Conservation (phyloP, 2,888 invertebrate species). For the Diabrotica balteata region DNA sequence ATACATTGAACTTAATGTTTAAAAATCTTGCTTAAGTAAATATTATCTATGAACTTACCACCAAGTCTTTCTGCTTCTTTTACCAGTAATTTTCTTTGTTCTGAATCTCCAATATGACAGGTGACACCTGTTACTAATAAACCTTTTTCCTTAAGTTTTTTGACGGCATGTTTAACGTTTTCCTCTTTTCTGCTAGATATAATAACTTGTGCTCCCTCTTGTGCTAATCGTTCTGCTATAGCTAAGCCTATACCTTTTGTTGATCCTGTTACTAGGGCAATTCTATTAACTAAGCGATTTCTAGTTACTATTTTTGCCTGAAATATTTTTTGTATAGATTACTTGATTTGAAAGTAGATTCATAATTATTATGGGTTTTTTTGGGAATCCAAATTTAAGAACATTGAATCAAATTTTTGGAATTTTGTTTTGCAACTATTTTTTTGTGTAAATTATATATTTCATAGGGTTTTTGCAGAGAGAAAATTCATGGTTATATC, state of each 20-base stretch:
- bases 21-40: too few species aligned
- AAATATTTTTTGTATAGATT: too few species aligned
- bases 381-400: too few species aligned
- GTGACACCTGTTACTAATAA: slow-evolving; percentile 67
- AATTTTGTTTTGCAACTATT: too few species aligned
- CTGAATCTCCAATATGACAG: slow-evolving; percentile 88
- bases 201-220: slow-evolving; percentile 91
- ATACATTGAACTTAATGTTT: too few species aligned
- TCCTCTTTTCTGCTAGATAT: slow-evolving; percentile 88
- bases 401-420: too few species aligned
- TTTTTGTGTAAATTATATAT: too few species aligned
- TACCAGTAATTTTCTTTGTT: slow-evolving; percentile 77
- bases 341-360: too few species aligned
- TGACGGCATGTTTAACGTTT: slow-evolving; percentile 83
- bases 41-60: neutral
- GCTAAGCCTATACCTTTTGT: slow-evolving; percentile 94
- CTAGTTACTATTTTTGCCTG: neutral
- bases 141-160: slow-evolving; percentile 73
- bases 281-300: slow-evolving; percentile 67
- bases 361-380: too few species aligned
- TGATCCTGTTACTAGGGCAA: slow-evolving; percentile 89
- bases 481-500: too few species aligned
- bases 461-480: too few species aligned
- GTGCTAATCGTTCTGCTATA: slow-evolving; percentile 84
- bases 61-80: slow-evolving; percentile 34